Base-by-base conservation (phyloP, 2,888 invertebrate species). In the Tubulanus polymorphus region DNA sequence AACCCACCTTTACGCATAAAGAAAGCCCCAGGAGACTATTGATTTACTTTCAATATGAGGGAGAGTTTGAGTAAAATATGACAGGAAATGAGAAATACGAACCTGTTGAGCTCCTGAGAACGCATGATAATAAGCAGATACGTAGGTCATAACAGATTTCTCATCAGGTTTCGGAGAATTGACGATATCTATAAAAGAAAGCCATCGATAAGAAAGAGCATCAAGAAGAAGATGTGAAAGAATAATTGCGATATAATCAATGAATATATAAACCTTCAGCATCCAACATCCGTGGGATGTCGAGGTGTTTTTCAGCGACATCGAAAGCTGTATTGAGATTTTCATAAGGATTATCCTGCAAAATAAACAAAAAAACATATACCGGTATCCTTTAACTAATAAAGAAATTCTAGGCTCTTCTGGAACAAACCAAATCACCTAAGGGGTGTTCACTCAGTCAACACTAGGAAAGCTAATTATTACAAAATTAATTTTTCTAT, bases 91-190 rank as follows among this genome's bases (percentile, higher is more conserved):
- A n/a, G n/a, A n/a, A n/a, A n/a, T n/a, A n/a, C 83, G 84, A 85
- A 97, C 99, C 96, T 99, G 96, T 86, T 97, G 94, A 77, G 94
- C 94, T 85, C 97, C 96, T 86, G 96, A 94, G 90, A 99, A 99
- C 83, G 99, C 97, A 85, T 99, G 99, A 86, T 99, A 99, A 87
- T 96, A 99, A 86, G 97, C 96, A 82, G 97, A 99, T 83, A 99
- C 97, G 84, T 99, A 99, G 78, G 99, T 97, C 99, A 99, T 99
- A 82, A 99, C 95, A 81, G 97, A 97, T 84, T 97, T 90, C 86
- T 99, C 99, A 85, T 99, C 99, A 82, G 99, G 99, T 86, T 95
- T 96, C 80, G 93, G 93, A 78, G 93, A 94, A 89, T 96, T 96
- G 86, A 97, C 94, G 87, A 99, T 88, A 90, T 99, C 99, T 99